Evolutionary conservation across 2,797 vertebrate genomes (phyloP).

Genomic region (Erithacus rubecula): DNA sequence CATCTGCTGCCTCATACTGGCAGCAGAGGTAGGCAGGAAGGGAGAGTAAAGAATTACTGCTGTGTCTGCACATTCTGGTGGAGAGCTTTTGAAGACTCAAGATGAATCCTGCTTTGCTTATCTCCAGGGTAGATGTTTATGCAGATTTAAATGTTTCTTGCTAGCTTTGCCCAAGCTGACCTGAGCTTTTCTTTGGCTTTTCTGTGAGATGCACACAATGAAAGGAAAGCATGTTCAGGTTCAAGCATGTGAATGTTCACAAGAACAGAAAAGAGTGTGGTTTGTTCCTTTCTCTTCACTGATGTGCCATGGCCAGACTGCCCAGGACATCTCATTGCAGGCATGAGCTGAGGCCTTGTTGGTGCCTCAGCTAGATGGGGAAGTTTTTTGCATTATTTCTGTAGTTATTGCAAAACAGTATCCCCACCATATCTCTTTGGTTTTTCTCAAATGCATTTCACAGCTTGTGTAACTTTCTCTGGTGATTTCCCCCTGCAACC

Average conservation of each 20-base stretch:
- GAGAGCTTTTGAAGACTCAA: background rate
- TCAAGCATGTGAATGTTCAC: background rate
- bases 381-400: background rate
- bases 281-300: background rate
- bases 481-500: background rate
- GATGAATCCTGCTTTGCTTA: background rate
- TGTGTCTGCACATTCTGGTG: background rate
- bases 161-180: background rate
- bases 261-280: background rate
- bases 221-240: fast-evolving
- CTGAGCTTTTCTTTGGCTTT: background rate
- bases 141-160: background rate
- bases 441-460: background rate
- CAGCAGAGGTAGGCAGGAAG: background rate
- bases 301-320: background rate
- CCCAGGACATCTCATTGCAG: background rate
- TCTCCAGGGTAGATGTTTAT: background rate
- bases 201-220: background rate
- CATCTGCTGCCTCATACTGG: conserved; percentile 5
- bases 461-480: background rate
- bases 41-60: background rate
- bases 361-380: background rate
- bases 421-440: background rate
- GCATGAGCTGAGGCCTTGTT: background rate
- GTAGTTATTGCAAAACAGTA: background rate